These are phyloP conservation scores for Carassius carassius DNA, from an alignment of 2,113 vertebrate species.

Conservation along the genomic window DNA sequence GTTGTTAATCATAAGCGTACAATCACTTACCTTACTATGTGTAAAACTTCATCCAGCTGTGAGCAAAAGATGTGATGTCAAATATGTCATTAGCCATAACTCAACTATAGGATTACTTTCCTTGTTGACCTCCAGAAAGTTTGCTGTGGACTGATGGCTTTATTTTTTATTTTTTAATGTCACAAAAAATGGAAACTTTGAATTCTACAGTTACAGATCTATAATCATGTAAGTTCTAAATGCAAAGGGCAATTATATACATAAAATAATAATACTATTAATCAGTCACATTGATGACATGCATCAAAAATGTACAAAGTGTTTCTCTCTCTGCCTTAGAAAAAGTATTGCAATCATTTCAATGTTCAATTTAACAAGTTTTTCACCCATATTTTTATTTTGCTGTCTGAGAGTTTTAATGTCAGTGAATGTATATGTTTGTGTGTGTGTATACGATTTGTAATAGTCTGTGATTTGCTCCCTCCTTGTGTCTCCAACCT, in stretches of 20 bases:
- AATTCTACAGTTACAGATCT: not conserved
- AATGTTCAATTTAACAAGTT: not conserved
- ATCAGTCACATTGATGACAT: not conserved
- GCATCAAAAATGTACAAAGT: not conserved
- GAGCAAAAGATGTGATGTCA: constrained; percentile 10
- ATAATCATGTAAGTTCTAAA: not conserved
- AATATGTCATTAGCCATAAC: not conserved
- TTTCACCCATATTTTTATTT: not conserved
- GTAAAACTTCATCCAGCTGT: not conserved
- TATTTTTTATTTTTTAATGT: not conserved
- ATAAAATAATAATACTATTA: too few species aligned
- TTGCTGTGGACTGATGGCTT: not conserved
- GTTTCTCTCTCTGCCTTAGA: not conserved
- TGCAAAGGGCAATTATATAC: not conserved
- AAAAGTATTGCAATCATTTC: not conserved
- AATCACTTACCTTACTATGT: not conserved
- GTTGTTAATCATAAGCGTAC: not conserved
- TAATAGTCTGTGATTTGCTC: not conserved
- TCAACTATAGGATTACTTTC: not conserved
- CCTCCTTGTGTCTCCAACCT: not conserved
- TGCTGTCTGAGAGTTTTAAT: not conserved
- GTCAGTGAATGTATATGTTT: constrained; percentile 13
- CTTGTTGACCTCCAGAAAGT: not conserved
- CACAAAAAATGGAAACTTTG: too few species aligned
- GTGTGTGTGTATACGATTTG: too few species aligned